Conservation (phyloP, 2,888 invertebrate genomes). For the Charanyca ferruginea region DNA sequence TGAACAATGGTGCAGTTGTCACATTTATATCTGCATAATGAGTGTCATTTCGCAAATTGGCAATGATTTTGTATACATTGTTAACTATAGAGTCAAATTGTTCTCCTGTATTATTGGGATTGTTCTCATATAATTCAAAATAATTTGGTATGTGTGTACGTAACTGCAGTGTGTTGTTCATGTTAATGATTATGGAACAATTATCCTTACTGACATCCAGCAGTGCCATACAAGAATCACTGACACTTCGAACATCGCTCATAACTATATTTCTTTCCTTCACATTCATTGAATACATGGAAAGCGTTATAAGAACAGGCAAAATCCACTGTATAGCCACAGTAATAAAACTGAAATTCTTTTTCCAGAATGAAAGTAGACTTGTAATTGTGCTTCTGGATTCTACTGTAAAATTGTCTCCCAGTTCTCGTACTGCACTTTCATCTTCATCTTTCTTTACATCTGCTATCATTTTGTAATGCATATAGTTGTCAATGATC, state of each 20-base stretch:
- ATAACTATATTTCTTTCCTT: constrained; percentile 71
- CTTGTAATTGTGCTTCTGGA: constrained; percentile 48
- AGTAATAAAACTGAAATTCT: constrained; percentile 78
- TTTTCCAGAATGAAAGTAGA: constrained; percentile 73
- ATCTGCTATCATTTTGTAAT: constrained; percentile 80
- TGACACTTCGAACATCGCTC: constrained; percentile 67
- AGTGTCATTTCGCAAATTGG: constrained; percentile 74
- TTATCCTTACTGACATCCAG: constrained; percentile 74
- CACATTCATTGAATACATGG: constrained; percentile 83
- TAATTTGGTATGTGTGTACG: constrained; percentile 76
- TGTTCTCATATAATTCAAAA: constrained; percentile 74
- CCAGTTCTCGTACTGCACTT: constrained; percentile 75
- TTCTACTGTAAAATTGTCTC: constrained; percentile 54
- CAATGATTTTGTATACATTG: constrained; percentile 80
- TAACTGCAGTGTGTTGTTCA: constrained; percentile 70
- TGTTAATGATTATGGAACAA: constrained; percentile 65
- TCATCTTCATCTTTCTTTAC: constrained; percentile 77
- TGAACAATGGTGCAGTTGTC: constrained; percentile 68
- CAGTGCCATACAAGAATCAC: constrained; percentile 79
- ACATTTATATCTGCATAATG: constrained; percentile 68
- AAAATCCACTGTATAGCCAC: constrained; percentile 83
- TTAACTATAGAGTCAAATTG: constrained; percentile 75
- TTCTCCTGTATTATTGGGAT: constrained; percentile 64
- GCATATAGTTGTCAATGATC: constrained; percentile 86
- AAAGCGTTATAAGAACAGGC: constrained; percentile 78